These are phyloP conservation scores for Pseudonaja textilis DNA, from an alignment of 2,113 vertebrate genomes.

Conservation along the genomic window DNA sequence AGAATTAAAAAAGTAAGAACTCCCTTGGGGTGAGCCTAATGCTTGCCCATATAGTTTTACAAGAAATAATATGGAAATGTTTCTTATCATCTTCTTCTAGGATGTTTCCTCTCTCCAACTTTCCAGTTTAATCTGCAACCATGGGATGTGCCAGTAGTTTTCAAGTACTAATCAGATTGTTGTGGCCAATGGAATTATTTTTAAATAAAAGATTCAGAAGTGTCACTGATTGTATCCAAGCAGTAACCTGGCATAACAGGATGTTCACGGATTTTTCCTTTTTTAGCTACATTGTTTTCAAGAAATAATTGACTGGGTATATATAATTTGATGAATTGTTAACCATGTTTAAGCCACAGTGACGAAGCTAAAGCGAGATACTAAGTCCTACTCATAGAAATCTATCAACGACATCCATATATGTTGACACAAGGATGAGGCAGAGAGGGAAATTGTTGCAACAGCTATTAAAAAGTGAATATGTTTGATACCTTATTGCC, in stretches of 20 bases:
- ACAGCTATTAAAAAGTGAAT: not conserved
- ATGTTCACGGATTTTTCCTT: not conserved
- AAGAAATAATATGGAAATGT: not conserved
- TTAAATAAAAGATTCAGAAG: not conserved
- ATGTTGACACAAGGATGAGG: not conserved
- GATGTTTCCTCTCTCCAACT: rapidly evolving
- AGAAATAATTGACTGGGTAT: not conserved
- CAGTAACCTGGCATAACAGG: not conserved
- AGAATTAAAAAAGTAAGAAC: not conserved
- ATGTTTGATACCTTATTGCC: not conserved
- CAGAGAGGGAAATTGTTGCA: not conserved
- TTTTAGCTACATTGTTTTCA: not conserved
- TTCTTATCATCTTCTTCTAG: not conserved
- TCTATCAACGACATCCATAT: not conserved
- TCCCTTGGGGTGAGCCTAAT: not conserved
- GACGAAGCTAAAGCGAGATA: not conserved
- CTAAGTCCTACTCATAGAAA: not conserved
- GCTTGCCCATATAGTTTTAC: not conserved
- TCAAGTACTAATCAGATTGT: not conserved
- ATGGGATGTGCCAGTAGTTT: not conserved
- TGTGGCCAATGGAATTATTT: not conserved
- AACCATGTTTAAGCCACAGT: not conserved
- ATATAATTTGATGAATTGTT: not conserved
- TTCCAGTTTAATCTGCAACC: not conserved
- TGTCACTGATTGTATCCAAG: not conserved